Base-by-base conservation (phyloP, 2,888 invertebrate genomes). In the Pollenia griseotomentosa region DNA sequence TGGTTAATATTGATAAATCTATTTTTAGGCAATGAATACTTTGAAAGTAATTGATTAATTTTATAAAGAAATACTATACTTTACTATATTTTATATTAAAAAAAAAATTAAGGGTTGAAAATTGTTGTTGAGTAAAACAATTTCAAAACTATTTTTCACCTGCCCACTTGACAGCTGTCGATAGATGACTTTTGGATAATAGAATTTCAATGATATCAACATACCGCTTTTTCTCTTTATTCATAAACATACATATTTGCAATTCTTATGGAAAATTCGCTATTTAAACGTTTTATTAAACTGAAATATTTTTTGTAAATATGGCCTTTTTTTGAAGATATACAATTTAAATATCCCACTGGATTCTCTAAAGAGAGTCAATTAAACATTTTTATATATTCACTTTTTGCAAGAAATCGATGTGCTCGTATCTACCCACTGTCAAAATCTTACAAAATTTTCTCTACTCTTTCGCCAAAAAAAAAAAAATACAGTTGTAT, bases 31-130 rank as follows among this genome's bases (percentile, higher is more conserved):
- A 65, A 46, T 48, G 10, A 70, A 46, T 59, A 33, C 19, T 10
- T 14, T 48, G n/a, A 40, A 68, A 57, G 59, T 68, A 79, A 79
- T 70, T 79, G 79, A 79, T 79, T 70, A 51, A 48, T 40, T 59
- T 51, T 53, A 46, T 19, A 53, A 61, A 33, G 48, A 46, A 23
- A 3, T n/a, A n/a, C n/a, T n/a, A n/a, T n/a, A n/a, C n/a, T n/a
- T n/a, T n/a, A n/a, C n/a, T n/a, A n/a, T n/a, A n/a, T n/a, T 42
- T 42, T 53, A 7, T 12, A 10, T 40, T 1, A 65, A 7, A 14
- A 10, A 5, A 23, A 9, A 48, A n/a, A 51, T n/a, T n/a, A 51
- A 11, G n/a, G 68, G 51, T 68, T n/a, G 11, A 33, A 44, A 65
- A 19, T 1, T 65, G 11, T n/a, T 6, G 6, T 33, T 33, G 33